Conservation (phyloP, 1,140 invertebrate genomes). For the Drosophila erecta region DNA sequence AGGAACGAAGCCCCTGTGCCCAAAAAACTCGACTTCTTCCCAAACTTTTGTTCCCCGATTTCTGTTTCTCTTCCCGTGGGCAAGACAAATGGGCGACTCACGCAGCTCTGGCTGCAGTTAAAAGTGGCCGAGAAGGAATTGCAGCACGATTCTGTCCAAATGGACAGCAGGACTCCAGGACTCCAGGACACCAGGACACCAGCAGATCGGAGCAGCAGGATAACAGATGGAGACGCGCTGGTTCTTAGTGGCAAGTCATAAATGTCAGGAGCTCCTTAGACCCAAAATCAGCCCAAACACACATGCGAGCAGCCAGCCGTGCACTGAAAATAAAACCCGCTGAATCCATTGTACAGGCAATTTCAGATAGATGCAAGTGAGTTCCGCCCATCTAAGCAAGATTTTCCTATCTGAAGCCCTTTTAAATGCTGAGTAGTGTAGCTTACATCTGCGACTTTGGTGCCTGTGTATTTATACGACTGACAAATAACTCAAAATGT, state of each 20-base stretch:
- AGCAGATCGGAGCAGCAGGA: neutral
- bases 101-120: slow-evolving; percentile 20
- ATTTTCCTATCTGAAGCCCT: no score
- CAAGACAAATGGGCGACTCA: slow-evolving; percentile 59
- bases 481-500: slow-evolving; percentile 80
- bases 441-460: no score
- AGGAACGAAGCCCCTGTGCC: neutral
- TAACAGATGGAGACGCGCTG: slow-evolving; percentile 18
- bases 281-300: slow-evolving; percentile 13
- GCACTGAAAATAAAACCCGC: neutral
- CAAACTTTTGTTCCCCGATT: neutral
- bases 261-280: slow-evolving; percentile 57
- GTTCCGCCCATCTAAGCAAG: no score
- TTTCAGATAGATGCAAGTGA: no score
- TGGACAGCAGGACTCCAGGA: neutral
- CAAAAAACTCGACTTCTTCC: slow-evolving; percentile 6
- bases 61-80: slow-evolving; percentile 20
- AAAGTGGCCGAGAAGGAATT: slow-evolving; percentile 12
- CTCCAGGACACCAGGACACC: no score
- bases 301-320: neutral
- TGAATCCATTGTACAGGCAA: neutral
- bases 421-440: no score
- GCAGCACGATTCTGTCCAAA: slow-evolving; percentile 7
- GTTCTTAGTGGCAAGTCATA: slow-evolving; percentile 64
- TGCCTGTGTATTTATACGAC: slow-evolving; percentile 47